Percentiles rank a stretch among this genome's conserved stretches.
Evolutionary conservation across 2,113 vertebrate genomes (phyloP).

Genomic region (Phalacrocorax pelagicus): DNA sequence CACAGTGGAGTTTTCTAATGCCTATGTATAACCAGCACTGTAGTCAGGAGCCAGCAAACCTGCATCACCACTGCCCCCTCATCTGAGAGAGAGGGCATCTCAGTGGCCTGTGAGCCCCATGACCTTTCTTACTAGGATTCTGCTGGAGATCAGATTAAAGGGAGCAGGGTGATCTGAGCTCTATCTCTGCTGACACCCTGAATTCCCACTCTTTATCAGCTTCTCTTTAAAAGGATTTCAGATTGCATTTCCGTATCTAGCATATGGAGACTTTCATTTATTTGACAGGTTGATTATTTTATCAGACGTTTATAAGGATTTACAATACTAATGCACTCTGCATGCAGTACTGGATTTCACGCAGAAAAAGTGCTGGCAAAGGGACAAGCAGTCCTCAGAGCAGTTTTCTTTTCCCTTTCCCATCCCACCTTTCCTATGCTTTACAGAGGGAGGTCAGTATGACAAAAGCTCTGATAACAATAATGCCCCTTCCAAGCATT

Average conservation of each 20-base stretch:
- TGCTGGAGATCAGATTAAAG: not conserved
- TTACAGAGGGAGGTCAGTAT: not conserved
- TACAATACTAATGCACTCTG: not conserved
- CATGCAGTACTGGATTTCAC: not conserved
- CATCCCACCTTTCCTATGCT: not conserved
- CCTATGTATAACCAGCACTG: not conserved
- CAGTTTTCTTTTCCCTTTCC: not conserved
- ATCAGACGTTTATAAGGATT: slow-evolving; percentile 27
- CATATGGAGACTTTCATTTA: slow-evolving; percentile 32
- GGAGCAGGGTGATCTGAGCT: not conserved
- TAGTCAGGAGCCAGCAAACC: not conserved
- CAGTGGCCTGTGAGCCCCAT: not conserved
- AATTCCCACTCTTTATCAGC: slow-evolving; percentile 15
- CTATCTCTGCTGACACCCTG: not conserved
- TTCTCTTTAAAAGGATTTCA: slow-evolving; percentile 36
- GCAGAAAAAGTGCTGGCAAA: not conserved
- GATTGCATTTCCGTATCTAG: not conserved
- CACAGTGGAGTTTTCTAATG: not conserved
- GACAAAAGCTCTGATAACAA: not conserved
- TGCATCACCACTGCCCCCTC: not conserved
- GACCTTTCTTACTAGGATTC: not conserved
- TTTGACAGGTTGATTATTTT: slow-evolving; percentile 53
- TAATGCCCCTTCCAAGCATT: not conserved
- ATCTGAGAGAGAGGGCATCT: not conserved
- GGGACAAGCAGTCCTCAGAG: not conserved